phyloP scores from a whole-genome alignment of 2,797 vertebrate species.

The Poeciliopsis infans region DNA sequence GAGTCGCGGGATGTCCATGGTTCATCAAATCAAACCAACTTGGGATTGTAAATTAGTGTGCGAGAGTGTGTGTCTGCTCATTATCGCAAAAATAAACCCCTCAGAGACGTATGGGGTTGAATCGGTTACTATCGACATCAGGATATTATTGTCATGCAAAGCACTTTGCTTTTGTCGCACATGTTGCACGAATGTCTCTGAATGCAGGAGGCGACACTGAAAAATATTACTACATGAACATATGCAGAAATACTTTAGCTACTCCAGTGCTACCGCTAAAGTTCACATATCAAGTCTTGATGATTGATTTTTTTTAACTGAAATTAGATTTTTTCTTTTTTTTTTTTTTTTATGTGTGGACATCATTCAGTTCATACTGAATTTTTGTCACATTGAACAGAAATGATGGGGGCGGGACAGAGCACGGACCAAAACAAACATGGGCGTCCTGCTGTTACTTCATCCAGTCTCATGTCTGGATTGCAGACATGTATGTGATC shows the following conservation, averaged over 20 bases:
- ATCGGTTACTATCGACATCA: not conserved
- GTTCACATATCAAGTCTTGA: not conserved
- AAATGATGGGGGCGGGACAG: too few species aligned
- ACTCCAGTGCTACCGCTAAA: not conserved
- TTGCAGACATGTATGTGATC: not conserved
- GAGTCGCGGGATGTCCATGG: conserved; percentile 18
- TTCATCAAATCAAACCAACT: conserved; percentile 3
- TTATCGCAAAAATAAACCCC: not conserved
- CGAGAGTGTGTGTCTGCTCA: not conserved
- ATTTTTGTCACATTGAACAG: too few species aligned
- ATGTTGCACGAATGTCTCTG: not conserved
- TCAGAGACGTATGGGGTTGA: not conserved
- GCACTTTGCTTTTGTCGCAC: not conserved
- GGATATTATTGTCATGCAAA: not conserved
- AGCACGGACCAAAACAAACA: too few species aligned
- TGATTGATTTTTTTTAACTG: not conserved
- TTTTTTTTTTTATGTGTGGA: not conserved
- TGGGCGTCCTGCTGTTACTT: too few species aligned
- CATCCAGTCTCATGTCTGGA: not conserved
- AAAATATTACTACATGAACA: not conserved
- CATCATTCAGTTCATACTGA: not conserved
- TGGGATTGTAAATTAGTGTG: conserved; percentile 4
- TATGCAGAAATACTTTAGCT: not conserved
- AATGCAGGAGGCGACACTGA: not conserved
- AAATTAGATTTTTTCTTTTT: not conserved